Percentiles rank a stretch among this genome's conserved stretches.
Evolutionary conservation across 2,888 invertebrate species (phyloP).

Genomic region (Amphimallon solstitiale): DNA sequence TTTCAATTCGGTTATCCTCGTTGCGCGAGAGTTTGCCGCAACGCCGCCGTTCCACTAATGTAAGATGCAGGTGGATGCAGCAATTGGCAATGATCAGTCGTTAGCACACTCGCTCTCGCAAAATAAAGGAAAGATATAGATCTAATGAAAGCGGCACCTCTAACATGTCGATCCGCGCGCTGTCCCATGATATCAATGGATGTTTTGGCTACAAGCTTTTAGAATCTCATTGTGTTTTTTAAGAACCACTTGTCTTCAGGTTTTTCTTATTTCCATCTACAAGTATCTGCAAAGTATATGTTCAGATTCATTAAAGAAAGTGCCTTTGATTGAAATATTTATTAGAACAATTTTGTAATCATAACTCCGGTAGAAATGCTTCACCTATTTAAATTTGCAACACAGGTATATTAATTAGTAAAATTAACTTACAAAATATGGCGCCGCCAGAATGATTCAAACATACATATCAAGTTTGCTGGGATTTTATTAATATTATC

Average conservation of each 20-base stretch:
- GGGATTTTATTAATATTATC: no score
- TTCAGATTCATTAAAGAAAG: background rate
- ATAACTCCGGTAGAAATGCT: no score
- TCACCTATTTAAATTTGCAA: no score
- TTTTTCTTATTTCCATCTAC: background rate
- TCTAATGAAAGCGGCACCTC: slow-evolving; percentile 47
- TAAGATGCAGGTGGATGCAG: slow-evolving; percentile 32
- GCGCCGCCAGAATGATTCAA: no score
- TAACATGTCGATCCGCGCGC: slow-evolving; percentile 46
- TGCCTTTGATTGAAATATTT: background rate
- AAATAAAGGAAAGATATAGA: slow-evolving; percentile 41
- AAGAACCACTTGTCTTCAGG: slow-evolving; percentile 2
- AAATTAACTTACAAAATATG: no score
- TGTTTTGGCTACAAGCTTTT: slow-evolving; percentile 17
- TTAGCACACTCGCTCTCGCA: slow-evolving; percentile 46
- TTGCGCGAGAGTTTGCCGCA: no score
- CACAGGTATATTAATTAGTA: no score
- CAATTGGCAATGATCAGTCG: slow-evolving; percentile 48
- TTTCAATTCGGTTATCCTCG: slow-evolving; percentile 18
- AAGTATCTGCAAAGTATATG: background rate
- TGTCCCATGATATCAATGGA: slow-evolving; percentile 28
- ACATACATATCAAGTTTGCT: no score
- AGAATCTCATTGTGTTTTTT: slow-evolving; percentile 13
- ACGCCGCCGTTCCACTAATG: background rate
- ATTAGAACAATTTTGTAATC: background rate